Evolutionary conservation across 2,888 invertebrate genomes (phyloP).

Genomic region (Thelaira solivaga): DNA sequence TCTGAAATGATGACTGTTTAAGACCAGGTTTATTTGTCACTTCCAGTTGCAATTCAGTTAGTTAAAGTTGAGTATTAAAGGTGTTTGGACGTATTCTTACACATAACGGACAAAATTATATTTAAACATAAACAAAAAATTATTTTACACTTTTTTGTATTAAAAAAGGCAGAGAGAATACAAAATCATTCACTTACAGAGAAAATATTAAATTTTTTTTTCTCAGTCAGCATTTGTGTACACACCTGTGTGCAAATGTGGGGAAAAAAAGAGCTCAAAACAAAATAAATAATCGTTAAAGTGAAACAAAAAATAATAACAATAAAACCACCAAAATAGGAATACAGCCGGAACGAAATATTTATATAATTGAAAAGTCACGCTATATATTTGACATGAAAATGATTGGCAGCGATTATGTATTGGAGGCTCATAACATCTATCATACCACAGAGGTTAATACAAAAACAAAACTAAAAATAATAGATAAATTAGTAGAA

Average conservation of each 20-base stretch:
- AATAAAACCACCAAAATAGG: constrained; percentile 8
- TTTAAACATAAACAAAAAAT: background rate
- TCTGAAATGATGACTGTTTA: constrained; percentile 39
- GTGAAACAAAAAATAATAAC: constrained; percentile 36
- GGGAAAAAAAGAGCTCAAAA: constrained; percentile 33
- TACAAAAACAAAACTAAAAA: background rate
- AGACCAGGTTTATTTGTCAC: constrained; percentile 44
- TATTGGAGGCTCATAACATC: constrained; percentile 91
- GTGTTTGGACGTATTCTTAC: constrained; percentile 67
- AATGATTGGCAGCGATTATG: constrained; percentile 90
- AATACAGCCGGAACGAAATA: constrained; percentile 6
- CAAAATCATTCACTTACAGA: constrained; percentile 24
- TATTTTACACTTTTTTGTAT: background rate
- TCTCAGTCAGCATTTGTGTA: constrained; percentile 1
- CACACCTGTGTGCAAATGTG: constrained; percentile 56
- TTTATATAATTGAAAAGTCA: constrained; percentile 49
- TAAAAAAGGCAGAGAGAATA: background rate
- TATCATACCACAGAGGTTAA: constrained; percentile 91
- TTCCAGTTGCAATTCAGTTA: constrained; percentile 68
- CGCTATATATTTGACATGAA: constrained; percentile 70
- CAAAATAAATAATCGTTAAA: constrained; percentile 49
- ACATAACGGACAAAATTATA: background rate
- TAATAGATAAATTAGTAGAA: constrained; percentile 13
- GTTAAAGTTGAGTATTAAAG: constrained; percentile 66
- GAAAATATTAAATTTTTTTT: background rate